Evolutionary conservation across 2,888 invertebrate species (phyloP).

Genomic region (Dermolepida albohirtum): DNA sequence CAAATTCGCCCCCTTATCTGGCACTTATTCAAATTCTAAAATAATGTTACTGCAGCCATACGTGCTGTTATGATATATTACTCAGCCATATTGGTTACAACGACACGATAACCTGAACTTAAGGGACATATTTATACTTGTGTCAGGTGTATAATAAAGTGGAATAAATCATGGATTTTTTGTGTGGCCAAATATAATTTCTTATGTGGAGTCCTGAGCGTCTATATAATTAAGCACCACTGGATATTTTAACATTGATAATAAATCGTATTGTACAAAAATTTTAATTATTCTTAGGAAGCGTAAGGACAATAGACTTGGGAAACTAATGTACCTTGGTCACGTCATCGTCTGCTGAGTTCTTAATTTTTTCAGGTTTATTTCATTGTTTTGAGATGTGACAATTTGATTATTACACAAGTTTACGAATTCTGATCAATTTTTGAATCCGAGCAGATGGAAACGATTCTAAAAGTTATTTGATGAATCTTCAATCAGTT

Average conservation of each 20-base stretch:
- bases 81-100: conserved; percentile 63
- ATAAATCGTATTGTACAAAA: conserved; percentile 29
- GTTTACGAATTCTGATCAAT: no score
- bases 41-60: conserved; percentile 64
- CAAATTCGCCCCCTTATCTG: conserved; percentile 62
- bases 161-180: conserved; percentile 49
- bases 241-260: conserved; percentile 10
- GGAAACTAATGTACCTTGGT: conserved; percentile 11
- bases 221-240: conserved; percentile 32
- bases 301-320: conserved; percentile 33
- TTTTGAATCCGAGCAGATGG: no score
- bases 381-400: no score
- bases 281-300: conserved; percentile 33
- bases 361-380: no score
- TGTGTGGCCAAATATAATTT: conserved; percentile 30
- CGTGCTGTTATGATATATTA: conserved; percentile 64
- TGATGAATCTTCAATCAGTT: no score
- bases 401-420: no score
- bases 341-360: conserved; percentile 2
- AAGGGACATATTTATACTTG: conserved; percentile 49
- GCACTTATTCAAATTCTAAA: conserved; percentile 65
- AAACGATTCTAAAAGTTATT: no score
- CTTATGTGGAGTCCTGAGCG: conserved; percentile 22
- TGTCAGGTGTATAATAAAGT: conserved; percentile 51
- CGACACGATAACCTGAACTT: conserved; percentile 59